Percentiles rank a stretch among this genome's conserved stretches.
phyloP scores from a whole-genome alignment of 2,888 invertebrate genomes.

The Diarsia brunnea region DNA sequence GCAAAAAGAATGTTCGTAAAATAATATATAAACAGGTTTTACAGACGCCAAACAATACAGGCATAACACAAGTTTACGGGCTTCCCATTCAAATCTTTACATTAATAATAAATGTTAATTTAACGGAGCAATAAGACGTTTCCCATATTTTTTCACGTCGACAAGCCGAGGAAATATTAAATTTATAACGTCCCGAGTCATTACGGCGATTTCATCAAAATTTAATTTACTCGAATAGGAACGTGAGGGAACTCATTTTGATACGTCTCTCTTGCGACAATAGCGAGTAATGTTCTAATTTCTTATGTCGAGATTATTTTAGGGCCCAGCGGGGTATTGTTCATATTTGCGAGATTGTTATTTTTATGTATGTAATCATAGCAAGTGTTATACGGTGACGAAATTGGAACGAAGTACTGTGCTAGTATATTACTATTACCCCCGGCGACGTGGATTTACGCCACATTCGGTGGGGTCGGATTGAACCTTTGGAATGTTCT shows the following conservation, averaged over 20 bases:
- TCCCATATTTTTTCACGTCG: conserved; percentile 69
- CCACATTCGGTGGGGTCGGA: background rate
- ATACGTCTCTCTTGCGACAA: conserved; percentile 53
- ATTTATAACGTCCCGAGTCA: conserved; percentile 70
- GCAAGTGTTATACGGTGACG: conserved; percentile 36
- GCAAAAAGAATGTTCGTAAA: conserved; percentile 11
- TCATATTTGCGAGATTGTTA: conserved; percentile 59
- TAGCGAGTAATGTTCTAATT: conserved; percentile 64
- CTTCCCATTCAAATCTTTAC: conserved; percentile 55
- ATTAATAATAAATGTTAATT: conserved; percentile 72
- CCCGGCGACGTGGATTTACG: conserved; percentile 47
- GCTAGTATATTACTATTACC: conserved; percentile 34
- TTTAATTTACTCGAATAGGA: conserved; percentile 73
- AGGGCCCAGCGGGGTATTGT: conserved; percentile 60
- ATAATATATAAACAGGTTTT: conserved; percentile 37
- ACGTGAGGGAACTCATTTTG: conserved; percentile 65
- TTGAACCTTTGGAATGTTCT: conserved; percentile 28
- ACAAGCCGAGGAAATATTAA: conserved; percentile 67
- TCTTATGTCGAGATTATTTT: conserved; percentile 62
- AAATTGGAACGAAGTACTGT: conserved; percentile 34
- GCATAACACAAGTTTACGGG: conserved; percentile 48
- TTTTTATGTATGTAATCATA: conserved; percentile 56
- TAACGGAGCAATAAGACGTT: conserved; percentile 69
- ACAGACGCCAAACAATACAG: conserved; percentile 46
- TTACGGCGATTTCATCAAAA: conserved; percentile 74